Evolutionary conservation across 1,140 invertebrate species (phyloP), one percentile per base, ranked within the genome.

Genomic region (Hyles euphorbiae): DNA sequence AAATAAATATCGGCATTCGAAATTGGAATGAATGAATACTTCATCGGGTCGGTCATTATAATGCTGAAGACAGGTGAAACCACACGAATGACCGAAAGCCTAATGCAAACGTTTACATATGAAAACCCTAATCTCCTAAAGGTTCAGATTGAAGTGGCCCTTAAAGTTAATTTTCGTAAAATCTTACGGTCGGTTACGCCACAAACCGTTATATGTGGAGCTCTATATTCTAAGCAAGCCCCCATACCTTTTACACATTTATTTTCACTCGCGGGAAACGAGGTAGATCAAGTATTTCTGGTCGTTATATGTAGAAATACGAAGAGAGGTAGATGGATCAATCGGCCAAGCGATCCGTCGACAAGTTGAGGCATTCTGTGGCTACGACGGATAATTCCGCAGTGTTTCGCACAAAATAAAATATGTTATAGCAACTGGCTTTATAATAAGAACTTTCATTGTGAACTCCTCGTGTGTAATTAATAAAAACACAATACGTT

Each of bases 161-260:
- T 77, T 83, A 76, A 79, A 83, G 75, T 78, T 80, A 84, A 84
- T 82, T 84, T 84, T 81, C 78, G 70, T 82, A 81, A 84, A 82
- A 81, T 82, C 81, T 78, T 81, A 81, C 70, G 60, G 69, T 66
- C 51, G 66, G 63, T 63, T 70, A 60, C 66, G 61, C 53, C 33
- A 47, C 9, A 7, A 6, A 53, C 72, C 67, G 68, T 4, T 52
- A 33, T 56, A 33, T 22, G 5, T 7, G 11, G 63, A 66, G 34
- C 63, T 47, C 33, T 58, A 34, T n/a, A 59, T 32, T 33, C 51
- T 49, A 3, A 46, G 32, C 9, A 9, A 45, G 12, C 49, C 12
- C 32, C 60, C 53, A 48, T 7, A 40, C 4, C 8, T 40, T 2
- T 40, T 40, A 40, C 36, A 40, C 36, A 40, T 40, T 40, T 40